Conservation (phyloP, 2,113 vertebrate species). For the Rhea americana region DNA sequence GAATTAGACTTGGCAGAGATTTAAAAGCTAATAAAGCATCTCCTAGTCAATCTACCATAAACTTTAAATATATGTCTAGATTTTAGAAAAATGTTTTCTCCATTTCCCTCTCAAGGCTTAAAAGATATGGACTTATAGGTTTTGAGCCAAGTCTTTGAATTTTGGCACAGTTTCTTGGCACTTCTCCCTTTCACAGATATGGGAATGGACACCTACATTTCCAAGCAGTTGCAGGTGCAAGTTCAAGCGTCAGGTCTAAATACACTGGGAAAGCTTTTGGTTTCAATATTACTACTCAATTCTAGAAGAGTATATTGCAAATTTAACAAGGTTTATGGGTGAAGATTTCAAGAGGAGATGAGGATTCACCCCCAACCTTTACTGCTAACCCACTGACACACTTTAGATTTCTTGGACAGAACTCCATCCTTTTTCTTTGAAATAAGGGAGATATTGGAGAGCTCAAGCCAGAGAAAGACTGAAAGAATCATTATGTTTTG, state of each 20-base stretch:
- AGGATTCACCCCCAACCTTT: not conserved
- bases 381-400: not conserved
- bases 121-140: not conserved
- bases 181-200: not conserved
- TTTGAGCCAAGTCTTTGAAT: not conserved
- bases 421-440: not conserved
- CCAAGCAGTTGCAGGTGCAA: not conserved
- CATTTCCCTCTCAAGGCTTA: not conserved
- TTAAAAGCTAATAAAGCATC: constrained; percentile 13
- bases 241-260: not conserved
- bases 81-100: not conserved
- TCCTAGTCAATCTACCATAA: not conserved
- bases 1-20: not conserved
- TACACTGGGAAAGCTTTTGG: not conserved
- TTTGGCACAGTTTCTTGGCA: not conserved
- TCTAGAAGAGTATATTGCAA: not conserved
- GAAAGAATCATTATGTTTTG: constrained; percentile 2
- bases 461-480: not conserved
- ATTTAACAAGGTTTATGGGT: not conserved
- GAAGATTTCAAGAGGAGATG: not conserved
- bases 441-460: not conserved
- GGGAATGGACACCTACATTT: not conserved
- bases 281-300: not conserved
- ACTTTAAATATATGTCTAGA: not conserved
- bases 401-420: not conserved